Conservation (phyloP, 2,888 invertebrate genomes). For the Vesta saturnalis region DNA sequence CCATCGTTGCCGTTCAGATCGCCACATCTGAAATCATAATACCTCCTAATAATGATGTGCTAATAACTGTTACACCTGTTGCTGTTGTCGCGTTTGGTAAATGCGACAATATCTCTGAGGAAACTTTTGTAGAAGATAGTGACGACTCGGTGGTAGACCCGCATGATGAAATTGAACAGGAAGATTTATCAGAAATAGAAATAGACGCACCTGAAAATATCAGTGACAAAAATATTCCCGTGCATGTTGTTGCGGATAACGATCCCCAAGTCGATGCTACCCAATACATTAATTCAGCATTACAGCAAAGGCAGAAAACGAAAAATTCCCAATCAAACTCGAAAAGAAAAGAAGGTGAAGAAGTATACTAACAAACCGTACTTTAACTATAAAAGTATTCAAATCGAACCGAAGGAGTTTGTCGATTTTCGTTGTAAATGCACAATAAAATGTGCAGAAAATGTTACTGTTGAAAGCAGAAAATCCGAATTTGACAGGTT, state of each 20-base stretch:
- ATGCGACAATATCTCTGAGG: no score
- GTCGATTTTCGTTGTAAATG: background rate
- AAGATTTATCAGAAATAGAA: background rate
- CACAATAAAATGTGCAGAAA: conserved; percentile 1
- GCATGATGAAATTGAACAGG: background rate
- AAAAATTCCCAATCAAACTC: background rate
- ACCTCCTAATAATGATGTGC: background rate
- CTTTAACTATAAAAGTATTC: conserved; percentile 5
- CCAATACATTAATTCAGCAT: background rate
- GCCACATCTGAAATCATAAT: no score
- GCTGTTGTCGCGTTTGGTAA: no score
- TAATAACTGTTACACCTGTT: background rate
- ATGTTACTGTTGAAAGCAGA: background rate
- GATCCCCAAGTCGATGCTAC: background rate
- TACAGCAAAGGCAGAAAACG: background rate
- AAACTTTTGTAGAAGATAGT: background rate
- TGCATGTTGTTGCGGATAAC: background rate
- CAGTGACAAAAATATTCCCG: background rate
- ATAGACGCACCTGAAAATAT: background rate
- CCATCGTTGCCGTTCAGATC: no score
- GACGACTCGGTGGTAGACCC: background rate
- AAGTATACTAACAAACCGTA: background rate
- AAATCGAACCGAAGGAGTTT: background rate
- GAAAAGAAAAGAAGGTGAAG: background rate
- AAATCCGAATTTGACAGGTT: conserved; percentile 23